These are phyloP conservation scores for Episyrphus balteatus DNA, from an alignment of 1,140 invertebrate species.

Conservation along the genomic window DNA sequence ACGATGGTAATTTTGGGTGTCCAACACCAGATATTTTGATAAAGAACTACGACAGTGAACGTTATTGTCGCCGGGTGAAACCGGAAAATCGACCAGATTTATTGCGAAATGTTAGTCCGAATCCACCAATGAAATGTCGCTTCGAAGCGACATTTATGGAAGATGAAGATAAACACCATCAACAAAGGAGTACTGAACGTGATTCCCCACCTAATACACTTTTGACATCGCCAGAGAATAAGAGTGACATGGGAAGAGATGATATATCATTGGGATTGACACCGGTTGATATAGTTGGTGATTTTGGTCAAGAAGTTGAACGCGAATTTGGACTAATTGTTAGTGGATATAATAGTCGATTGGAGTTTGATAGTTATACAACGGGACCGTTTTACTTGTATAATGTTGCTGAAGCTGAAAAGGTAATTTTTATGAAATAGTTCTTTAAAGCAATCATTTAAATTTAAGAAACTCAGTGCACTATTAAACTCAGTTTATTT, in stretches of 20 bases:
- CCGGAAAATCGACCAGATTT: conserved; percentile 12
- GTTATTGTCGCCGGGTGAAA: background rate
- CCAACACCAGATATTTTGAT: conserved; percentile 15
- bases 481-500: too few relatives aligned
- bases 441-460: too few relatives aligned
- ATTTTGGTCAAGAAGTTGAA: conserved; percentile 36
- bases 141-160: background rate
- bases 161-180: background rate
- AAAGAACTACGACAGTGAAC: conserved; percentile 7
- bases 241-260: conserved; percentile 2
- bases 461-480: too few relatives aligned
- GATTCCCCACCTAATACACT: too few relatives aligned
- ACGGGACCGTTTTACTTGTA: too few relatives aligned
- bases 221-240: background rate
- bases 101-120: conserved; percentile 8
- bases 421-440: too few relatives aligned
- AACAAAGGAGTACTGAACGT: background rate
- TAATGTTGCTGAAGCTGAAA: too few relatives aligned
- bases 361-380: background rate
- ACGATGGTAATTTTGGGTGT: background rate
- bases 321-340: conserved; percentile 29
- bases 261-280: conserved; percentile 9
- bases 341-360: conserved; percentile 11
- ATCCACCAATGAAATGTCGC: background rate
- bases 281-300: conserved; percentile 28